Base-by-base conservation (phyloP, 2,888 invertebrate genomes). In the Cistogaster globosa region DNA sequence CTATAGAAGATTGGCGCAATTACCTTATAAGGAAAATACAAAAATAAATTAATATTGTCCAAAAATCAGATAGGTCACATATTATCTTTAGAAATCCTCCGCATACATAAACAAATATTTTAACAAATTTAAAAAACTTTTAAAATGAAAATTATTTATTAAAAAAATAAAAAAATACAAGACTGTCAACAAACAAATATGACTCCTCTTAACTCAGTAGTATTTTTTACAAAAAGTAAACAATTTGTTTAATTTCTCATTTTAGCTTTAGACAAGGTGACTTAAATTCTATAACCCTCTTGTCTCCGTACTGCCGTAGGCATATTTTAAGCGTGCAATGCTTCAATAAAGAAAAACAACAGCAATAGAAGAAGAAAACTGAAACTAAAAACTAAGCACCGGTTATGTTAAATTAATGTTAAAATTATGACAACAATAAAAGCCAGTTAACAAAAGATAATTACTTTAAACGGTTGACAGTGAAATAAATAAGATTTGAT, bases 311-410 rank as follows among this genome's bases (percentile, higher is more conserved):
- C 12, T 26, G 60, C 48, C 63, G 20, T 36, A 76, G 72, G 79
- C 58, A 48, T 7, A 55, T 58, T 72, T 72, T 26, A 51, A 26
- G 20, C 18, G 75, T 51, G 22, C 72, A 67, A 68, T 63, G 51
- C 63, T 51, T 72, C 76, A 86, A 80, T 83, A 83, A 83, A 72
- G 51, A 79, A 48, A 51, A 58, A 38, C 9, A 53, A 58, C 5
- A 48, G 8, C n/a, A 58, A 11, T 14, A 22, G 8, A 18, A 16
- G 2, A 26, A 20, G 2, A 42, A 55, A 22, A 65, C 0, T 8
- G 20, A n/a, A 26, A 71, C 26, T 1, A 5, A 36, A 55, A 58
- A 67, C n/a, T 14, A 60, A 53, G 20, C 32, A 53, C 38, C 55
- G 78, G 62, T 53, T 69, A 68, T 82, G 42, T 67, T 32, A 32